A percentile compares a stretch with the other conserved stretches of the same genome.
Conservation (phyloP, 2,888 invertebrate species). For the Zygogramma bicolorata region DNA sequence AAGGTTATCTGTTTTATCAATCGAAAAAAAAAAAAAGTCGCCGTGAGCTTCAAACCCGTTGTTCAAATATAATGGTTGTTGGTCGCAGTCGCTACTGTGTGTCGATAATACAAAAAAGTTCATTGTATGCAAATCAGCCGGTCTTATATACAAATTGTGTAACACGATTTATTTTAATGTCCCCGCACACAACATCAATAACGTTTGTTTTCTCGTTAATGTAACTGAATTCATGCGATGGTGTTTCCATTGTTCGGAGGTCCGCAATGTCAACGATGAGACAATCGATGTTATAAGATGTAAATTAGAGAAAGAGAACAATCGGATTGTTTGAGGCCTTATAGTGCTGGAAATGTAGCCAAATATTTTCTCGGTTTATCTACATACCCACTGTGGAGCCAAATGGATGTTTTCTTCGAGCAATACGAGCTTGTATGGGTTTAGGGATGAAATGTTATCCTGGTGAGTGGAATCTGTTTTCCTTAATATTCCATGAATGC, state of each 20-base stretch:
- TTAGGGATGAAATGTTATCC: too few species aligned
- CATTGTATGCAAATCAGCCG: conserved; percentile 50
- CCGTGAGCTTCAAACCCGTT: conserved; percentile 24
- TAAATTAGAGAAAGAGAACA: too few species aligned
- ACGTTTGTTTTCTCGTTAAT: conserved; percentile 44
- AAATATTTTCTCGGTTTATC: too few species aligned
- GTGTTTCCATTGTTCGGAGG: conserved; percentile 41
- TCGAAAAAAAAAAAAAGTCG: conserved; percentile 28
- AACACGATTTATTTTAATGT: conserved; percentile 49
- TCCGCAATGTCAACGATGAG: conserved; percentile 25
- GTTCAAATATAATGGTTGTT: conserved; percentile 11
- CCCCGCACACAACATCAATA: conserved; percentile 41
- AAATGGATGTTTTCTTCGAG: too few species aligned
- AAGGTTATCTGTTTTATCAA: conserved; percentile 39
- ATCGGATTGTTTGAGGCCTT: too few species aligned
- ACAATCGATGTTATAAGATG: neutral
- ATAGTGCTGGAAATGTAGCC: too few species aligned
- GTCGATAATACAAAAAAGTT: conserved; percentile 35
- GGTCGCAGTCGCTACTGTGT: conserved; percentile 36
- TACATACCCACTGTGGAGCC: too few species aligned
- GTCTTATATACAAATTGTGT: conserved; percentile 51
- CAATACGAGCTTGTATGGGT: too few species aligned
- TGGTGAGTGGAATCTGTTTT: too few species aligned
- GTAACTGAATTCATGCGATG: conserved; percentile 42
- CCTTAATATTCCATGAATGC: too few species aligned